Base-by-base conservation (phyloP, 1,140 invertebrate species). In the Anastatus disparis region DNA sequence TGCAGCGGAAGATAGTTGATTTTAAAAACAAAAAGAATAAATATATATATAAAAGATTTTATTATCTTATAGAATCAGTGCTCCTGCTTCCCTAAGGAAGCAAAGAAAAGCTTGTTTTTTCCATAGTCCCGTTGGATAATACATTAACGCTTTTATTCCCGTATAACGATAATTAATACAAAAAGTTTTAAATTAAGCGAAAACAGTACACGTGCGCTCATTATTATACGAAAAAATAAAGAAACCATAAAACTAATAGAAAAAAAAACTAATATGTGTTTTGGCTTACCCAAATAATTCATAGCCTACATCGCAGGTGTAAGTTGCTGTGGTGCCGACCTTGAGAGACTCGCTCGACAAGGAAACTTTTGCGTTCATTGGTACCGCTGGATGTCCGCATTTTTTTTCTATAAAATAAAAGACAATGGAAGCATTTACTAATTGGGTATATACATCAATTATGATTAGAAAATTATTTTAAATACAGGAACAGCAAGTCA, bases 251-350 rank as follows among this genome's bases (percentile, higher is more conserved):
- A n/a, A n/a, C n/a, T n/a, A n/a, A n/a, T n/a, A n/a, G n/a, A n/a
- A n/a, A n/a, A n/a, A n/a, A n/a, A n/a, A 29, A 7, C 7, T 3
- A 22, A 48, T 6, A 17, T 8, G 44, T 48, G 13, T 27, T 52
- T 27, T 1, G 24, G 79, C 84, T 87, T 84, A 89, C 88, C 90
- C 90, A 74, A 91, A 90, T 12, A 90, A 79, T 79, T 90, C 88
- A 84, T 95, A 96, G 48, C 94, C 95, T 31, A 92, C 89, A 81
- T 96, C 94, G 79, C 95, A 96, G 61, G 90, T 88, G 79, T 95
- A 95, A 22, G 89, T 91, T 12, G 93, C 94, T 29, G 89, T 87
- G 2, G 90, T 90, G 22, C 91, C 92, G 72, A 87, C 76, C 81
- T 78, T 77, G 71, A 90, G 75, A 26, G 77, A 82, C 65, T 87